phyloP scores from a whole-genome alignment of 2,797 vertebrate genomes.

The Eupleurogrammus muticus region DNA sequence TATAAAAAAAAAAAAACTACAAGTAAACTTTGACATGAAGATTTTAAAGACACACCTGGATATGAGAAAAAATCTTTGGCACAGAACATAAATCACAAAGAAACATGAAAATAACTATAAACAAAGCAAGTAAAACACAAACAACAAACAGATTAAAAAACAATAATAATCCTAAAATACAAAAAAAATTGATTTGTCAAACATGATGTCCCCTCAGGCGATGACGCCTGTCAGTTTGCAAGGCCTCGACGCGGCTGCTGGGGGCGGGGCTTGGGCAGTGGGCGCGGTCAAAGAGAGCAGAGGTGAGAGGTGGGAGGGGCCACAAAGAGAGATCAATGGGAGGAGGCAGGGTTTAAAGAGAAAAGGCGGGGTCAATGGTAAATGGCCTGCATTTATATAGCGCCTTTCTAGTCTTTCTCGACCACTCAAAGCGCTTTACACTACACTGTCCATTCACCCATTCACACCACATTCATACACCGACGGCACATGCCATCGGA shows the following conservation, averaged over 20 bases:
- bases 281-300: too few species aligned
- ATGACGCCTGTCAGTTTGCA: conserved; percentile 71
- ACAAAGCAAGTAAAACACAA: conserved; percentile 62
- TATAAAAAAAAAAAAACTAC: conserved; percentile 45
- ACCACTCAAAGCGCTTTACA: too few species aligned
- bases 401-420: too few species aligned
- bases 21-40: conserved; percentile 43
- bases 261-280: background rate
- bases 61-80: conserved; percentile 82
- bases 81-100: conserved; percentile 78
- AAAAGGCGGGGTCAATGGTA: too few species aligned
- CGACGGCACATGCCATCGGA: too few species aligned
- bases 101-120: conserved; percentile 67
- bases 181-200: conserved; percentile 72
- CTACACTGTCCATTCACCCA: too few species aligned
- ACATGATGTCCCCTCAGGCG: conserved; percentile 48
- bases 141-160: conserved; percentile 65
- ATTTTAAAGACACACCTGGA: conserved; percentile 65
- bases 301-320: too few species aligned
- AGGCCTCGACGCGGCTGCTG: conserved; percentile 59
- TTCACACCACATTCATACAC: too few species aligned
- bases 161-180: conserved; percentile 41
- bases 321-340: too few species aligned
- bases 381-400: too few species aligned
- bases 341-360: background rate